These are phyloP conservation scores for Temnothorax ravouxi DNA, from an alignment of 2,888 invertebrate genomes.

Conservation along the genomic window DNA sequence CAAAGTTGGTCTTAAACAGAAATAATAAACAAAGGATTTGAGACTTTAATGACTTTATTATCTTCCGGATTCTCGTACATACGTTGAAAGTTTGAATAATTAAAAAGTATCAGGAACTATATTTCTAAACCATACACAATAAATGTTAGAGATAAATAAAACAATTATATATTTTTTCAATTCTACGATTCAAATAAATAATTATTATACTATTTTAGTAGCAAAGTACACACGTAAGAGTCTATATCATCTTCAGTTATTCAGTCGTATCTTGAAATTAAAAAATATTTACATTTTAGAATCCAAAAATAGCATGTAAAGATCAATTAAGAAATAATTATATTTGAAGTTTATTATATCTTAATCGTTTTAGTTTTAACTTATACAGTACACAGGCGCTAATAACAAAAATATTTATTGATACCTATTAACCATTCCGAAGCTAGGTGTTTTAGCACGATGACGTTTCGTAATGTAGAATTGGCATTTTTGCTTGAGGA, in stretches of 20 bases:
- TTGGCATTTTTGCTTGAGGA: constrained; percentile 12
- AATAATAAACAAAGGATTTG: background rate
- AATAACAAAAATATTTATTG: background rate
- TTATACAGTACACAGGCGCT: background rate
- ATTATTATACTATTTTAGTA: background rate
- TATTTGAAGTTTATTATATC: background rate
- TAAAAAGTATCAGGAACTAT: background rate
- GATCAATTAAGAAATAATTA: background rate
- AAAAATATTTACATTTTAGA: background rate
- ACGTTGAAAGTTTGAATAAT: background rate
- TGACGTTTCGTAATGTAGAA: constrained; percentile 11
- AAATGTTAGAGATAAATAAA: background rate
- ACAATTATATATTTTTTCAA: background rate
- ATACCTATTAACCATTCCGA: background rate
- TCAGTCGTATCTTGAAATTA: background rate
- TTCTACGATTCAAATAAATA: background rate
- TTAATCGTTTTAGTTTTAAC: background rate
- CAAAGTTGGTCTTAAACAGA: background rate
- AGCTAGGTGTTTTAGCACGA: background rate
- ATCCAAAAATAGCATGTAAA: background rate
- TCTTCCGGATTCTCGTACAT: background rate
- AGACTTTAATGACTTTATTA: background rate
- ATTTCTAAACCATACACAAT: background rate
- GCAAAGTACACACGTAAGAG: background rate
- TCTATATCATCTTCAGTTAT: background rate